Base-by-base conservation (phyloP, 2,888 invertebrate species). In the Drosophila gaucha region DNA sequence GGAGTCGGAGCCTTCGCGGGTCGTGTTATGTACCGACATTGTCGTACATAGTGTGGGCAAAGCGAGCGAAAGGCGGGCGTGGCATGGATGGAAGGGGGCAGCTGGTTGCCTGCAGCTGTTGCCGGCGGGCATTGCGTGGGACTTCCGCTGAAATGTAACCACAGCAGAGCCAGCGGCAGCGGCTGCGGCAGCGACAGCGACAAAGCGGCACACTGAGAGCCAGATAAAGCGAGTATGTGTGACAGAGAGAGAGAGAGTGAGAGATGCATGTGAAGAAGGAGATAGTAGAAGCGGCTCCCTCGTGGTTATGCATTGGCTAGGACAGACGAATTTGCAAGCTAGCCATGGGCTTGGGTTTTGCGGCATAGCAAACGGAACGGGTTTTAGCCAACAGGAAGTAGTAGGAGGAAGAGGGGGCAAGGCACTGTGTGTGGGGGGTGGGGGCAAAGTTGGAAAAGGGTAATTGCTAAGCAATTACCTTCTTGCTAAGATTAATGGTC, bases 401-500 rank as follows among this genome's bases (percentile, higher is more conserved):
- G 41, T 24, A 1, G 18, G 10, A 9, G 41, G 30, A 1, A 26
- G 12, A 6, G 1, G 3, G 24, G 38, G 41, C 6, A 33, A n/a
- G 22, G 28, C 35, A 8, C 4, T 2, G 33, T 35, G 16, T 30
- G 10, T 31, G 12, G 6, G 14, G 24, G 31, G 22, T 8, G 9
- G 18, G 39, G 16, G 24, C 16, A 26, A 24, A 46, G 67, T 60
- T 73, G 77, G 68, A 62, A 74, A 69, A 76, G 84, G 88, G 87
- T 88, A 85, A 85, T 85, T 85, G 85, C 86, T 78, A 78, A 88
- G 85, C 85, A 85, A 85, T 85, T 85, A 88, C 85, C 88, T 88
- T 78, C 85, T 80, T 84, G 86, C 80, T 55, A 85, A 88, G 85
- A 85, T 85, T 85, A 85, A 85, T 85, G 85, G 88, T 88, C 88